These are phyloP conservation scores for Hippopotamus amphibius DNA, from an alignment of 2,113 vertebrate genomes.

Conservation along the genomic window DNA sequence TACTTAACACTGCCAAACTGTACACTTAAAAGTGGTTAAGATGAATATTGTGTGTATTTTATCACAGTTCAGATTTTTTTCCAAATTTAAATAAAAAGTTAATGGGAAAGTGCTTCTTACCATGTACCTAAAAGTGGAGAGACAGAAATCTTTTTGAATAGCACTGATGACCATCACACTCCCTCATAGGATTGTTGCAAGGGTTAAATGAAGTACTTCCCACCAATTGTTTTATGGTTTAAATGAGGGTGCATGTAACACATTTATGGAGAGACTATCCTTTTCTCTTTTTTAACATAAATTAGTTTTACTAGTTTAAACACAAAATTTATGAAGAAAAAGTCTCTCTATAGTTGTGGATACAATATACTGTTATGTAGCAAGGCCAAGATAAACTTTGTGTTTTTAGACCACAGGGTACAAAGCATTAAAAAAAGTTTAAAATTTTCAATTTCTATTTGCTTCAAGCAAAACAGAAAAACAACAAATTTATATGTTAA, in stretches of 20 bases:
- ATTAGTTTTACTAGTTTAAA: slow-evolving; percentile 98
- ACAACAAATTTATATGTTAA: slow-evolving; percentile 67
- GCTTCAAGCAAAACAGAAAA: slow-evolving; percentile 71
- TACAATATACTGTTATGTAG: slow-evolving; percentile 90
- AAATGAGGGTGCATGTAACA: not conserved
- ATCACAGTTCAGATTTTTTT: not conserved
- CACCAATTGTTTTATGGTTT: not conserved
- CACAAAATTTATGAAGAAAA: slow-evolving; percentile 95
- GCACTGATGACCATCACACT: not conserved
- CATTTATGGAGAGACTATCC: not conserved
- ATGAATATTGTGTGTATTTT: not conserved
- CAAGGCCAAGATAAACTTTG: slow-evolving; percentile 89
- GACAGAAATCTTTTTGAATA: not conserved
- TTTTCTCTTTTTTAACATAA: slow-evolving; percentile 75
- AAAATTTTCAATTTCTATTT: slow-evolving; percentile 70
- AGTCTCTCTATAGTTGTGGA: slow-evolving; percentile 94
- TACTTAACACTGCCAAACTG: not conserved
- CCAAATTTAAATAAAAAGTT: not conserved
- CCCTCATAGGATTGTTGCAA: not conserved
- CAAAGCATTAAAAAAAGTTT: slow-evolving; percentile 76
- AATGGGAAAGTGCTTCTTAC: not conserved
- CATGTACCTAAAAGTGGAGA: not conserved
- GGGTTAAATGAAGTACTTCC: not conserved
- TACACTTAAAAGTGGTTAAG: not conserved
- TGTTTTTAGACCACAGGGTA: slow-evolving; percentile 88